Evolutionary conservation across 2,113 vertebrate species (phyloP), one percentile per base, ranked within the genome.

Genomic region (Egretta garzetta): DNA sequence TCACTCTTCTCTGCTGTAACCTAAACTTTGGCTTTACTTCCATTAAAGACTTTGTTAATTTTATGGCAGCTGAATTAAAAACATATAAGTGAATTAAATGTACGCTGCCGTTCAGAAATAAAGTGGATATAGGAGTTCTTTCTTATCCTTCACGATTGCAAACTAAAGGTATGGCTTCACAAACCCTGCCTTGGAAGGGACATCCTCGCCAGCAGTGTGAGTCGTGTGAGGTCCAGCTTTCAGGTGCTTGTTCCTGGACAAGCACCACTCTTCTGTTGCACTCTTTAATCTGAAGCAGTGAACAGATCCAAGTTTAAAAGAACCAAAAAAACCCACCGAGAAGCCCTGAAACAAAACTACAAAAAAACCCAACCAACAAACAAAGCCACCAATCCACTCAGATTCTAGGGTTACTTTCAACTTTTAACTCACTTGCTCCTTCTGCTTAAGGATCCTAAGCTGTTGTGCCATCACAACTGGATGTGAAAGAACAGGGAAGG

Each of bases 131-230:
- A 49, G 62, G 64, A 58, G 18, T 55, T 80, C 6, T 18, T 80
- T 72, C 16, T 52, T 50, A 18, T 2, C 47, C 14, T 64, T 63
- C 33, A 8, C 0, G 0, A 35, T 56, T 82, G 5, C 8, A 39
- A 33, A 5, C 10, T 55, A 17, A 71, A 85, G 20, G 11, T 14
- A 4, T 5, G 11, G 35, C 28, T 76, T 88, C 77, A 35, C 71
- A 73, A 80, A 49, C 5, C 13, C 14, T 70, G 3, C 24, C 9
- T 45, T 53, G 67, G 53, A 53, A 55, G 10, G 15, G 12, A 27
- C n/a, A 41, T 67, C 23, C 37, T 67, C 18, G 5, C 4, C 0
- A 2, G 8, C 79, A 72, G 9, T 2, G 10, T 28, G 63, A 55
- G 18, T 59, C 3, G 0, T 17, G 32, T 22, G 30, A 86, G 28